A percentile compares a stretch with the other conserved stretches of the same genome.
Evolutionary conservation across 2,888 invertebrate genomes (phyloP).

Genomic region (Seira ritae): DNA sequence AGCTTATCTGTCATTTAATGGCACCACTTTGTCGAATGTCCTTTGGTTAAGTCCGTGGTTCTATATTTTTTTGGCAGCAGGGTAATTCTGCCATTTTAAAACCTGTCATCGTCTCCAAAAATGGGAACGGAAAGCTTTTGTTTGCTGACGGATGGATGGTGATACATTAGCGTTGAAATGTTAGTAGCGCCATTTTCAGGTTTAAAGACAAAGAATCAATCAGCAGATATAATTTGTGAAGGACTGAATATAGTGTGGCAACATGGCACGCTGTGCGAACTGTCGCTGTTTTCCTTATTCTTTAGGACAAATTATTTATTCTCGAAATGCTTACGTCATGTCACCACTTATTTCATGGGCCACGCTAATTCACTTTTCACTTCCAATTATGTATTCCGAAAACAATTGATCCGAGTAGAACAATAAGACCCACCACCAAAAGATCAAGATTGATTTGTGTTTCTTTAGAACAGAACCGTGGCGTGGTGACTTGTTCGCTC

Average conservation of each 20-base stretch:
- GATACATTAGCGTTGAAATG: background rate
- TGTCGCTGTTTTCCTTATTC: background rate
- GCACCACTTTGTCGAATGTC: background rate
- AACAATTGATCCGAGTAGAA: background rate
- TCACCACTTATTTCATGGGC: no score
- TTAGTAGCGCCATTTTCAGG: background rate
- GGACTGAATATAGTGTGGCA: background rate
- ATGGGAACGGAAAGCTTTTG: background rate
- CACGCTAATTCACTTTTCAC: background rate
- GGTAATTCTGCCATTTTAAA: background rate
- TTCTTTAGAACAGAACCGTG: no score
- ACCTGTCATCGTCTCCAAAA: background rate
- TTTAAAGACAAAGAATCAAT: background rate
- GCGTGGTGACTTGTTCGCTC: background rate
- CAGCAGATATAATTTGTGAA: background rate
- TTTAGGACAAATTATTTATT: background rate
- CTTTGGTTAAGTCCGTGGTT: background rate
- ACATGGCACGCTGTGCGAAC: background rate
- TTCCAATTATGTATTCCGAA: background rate
- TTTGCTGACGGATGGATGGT: background rate
- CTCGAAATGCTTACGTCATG: background rate
- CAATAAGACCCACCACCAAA: background rate
- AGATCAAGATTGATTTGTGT: background rate
- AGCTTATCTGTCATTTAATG: background rate
- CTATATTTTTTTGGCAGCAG: background rate